A percentile compares a stretch with the other conserved stretches of the same genome.
Evolutionary conservation across 2,888 invertebrate species (phyloP).

Genomic region (Parnassius mnemosyne): DNA sequence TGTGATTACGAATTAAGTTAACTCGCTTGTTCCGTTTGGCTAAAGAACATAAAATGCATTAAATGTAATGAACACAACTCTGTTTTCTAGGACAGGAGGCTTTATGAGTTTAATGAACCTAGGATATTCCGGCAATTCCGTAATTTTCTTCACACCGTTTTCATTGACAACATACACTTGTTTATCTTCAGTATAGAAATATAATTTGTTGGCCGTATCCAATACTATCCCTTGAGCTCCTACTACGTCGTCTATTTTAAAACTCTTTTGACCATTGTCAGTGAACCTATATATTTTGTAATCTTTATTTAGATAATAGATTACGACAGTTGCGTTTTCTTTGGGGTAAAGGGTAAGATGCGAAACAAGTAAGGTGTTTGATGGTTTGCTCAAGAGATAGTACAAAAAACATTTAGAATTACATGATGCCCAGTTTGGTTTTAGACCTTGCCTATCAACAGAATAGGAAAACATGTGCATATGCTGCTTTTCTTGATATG

Average conservation of each 20-base stretch:
- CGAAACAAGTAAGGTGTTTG: too few species aligned
- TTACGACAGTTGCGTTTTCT: conserved; percentile 33
- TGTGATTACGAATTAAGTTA: not conserved
- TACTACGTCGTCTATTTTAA: conserved; percentile 42
- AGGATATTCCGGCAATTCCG: conserved; percentile 48
- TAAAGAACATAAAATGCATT: conserved; percentile 43
- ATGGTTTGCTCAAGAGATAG: too few species aligned
- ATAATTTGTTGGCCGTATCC: conserved; percentile 54
- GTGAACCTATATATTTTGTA: conserved; percentile 54
- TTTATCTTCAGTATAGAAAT: conserved; percentile 48
- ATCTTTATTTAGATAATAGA: conserved; percentile 55
- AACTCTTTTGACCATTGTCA: conserved; percentile 51
- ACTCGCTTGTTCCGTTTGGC: conserved; percentile 47
- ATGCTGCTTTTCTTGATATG: too few species aligned
- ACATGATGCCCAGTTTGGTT: too few species aligned
- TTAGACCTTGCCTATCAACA: too few species aligned
- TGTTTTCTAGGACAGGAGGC: conserved; percentile 45
- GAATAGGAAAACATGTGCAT: too few species aligned
- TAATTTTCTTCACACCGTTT: conserved; percentile 45
- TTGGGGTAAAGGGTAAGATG: too few species aligned
- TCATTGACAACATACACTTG: conserved; percentile 41
- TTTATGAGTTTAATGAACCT: conserved; percentile 43
- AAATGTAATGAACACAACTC: conserved; percentile 44
- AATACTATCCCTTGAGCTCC: conserved; percentile 53
- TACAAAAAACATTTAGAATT: too few species aligned